Evolutionary conservation across 2,113 vertebrate species (phyloP), one percentile per base, ranked within the genome.

Genomic region (Polypterus senegalus): DNA sequence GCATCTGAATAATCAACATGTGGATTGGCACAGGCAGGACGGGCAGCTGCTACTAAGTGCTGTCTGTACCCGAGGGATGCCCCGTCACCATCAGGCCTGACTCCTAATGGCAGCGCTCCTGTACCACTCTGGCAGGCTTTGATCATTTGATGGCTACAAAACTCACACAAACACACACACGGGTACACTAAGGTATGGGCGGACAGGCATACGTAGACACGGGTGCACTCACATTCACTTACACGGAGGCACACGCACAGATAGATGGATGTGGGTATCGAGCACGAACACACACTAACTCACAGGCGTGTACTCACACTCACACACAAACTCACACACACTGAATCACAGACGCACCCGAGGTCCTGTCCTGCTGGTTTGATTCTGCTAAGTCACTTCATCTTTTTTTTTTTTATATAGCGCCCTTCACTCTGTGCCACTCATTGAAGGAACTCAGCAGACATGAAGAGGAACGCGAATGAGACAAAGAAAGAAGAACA

Each of bases 81-180:
- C 65, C 69, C 69, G 59, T 72, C 73, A 76, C 73, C 73, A 72
- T 76, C 79, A 81, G 66, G 82, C 77, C 75, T 84, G 79, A 85
- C 83, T 74, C 75, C 75, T 81, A 79, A 78, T 79, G 84, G 83
- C 85, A 89, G 77, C 78, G 78, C 76, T 85, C 80, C 77, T 78
- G 81, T 82, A 84, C 80, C 75, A 84, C 83, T 88, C 74, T 81
- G 82, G 76, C 77, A 84, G 83, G 74, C 83, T 87, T 86, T 89
- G 86, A 89, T 89, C 81, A 82, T 70, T 77, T 79, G 83, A 86
- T 86, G 78, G 80, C 75, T 75, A 69, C 3, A 5, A 6, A 54
- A 54, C 64, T 48, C 46, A 51, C 6, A 49, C 48, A 49, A 3
- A n/a, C 46, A 48, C 10, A 52, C 3, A 43, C 7, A 9, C 48